A percentile compares a stretch with the other conserved stretches of the same genome.
phyloP scores from a whole-genome alignment of 2,113 vertebrate species.

The Alces alces region DNA sequence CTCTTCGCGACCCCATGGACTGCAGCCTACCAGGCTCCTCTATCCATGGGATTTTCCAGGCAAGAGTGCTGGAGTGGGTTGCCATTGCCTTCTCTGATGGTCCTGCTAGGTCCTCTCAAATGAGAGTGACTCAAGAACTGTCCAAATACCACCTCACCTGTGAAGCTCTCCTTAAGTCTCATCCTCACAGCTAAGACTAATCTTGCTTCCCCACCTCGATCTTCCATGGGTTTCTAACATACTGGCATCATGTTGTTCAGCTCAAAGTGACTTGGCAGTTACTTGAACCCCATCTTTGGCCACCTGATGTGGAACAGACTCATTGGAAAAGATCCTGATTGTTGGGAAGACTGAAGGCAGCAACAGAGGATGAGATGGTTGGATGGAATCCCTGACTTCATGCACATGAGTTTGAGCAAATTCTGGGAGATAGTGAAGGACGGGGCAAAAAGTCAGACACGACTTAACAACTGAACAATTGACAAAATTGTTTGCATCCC shows the following conservation, averaged over 20 bases:
- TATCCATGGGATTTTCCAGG: no score
- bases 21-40: no score
- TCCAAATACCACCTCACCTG: background rate
- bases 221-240: background rate
- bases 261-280: background rate
- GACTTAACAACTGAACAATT: fast-evolving
- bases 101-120: background rate
- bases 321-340: background rate
- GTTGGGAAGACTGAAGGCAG: background rate
- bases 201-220: no score
- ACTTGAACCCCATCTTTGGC: background rate
- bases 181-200: background rate
- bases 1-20: no score
- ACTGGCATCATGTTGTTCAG: background rate
- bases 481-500: background rate
- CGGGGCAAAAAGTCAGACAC: background rate
- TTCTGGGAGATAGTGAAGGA: background rate
- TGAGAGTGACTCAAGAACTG: background rate
- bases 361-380: background rate
- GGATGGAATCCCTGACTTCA: background rate
- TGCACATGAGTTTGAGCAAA: background rate
- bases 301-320: background rate
- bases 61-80: no score
- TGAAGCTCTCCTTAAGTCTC: background rate
- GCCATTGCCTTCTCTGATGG: no score